These are phyloP conservation scores for Volucella bombylans DNA, from an alignment of 2,888 invertebrate species.

Conservation along the genomic window DNA sequence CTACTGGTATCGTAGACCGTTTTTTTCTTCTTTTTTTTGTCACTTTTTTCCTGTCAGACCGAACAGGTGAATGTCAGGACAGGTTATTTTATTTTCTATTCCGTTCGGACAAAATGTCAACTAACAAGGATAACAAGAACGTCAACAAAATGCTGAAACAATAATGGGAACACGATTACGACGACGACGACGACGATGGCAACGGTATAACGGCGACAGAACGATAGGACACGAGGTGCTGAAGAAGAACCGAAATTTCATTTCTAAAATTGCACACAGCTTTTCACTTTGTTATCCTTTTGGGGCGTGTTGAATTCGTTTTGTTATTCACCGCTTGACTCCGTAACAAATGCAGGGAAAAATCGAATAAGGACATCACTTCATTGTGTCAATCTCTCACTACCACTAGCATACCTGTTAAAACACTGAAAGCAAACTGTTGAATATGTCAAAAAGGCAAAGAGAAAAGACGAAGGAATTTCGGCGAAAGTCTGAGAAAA, in stretches of 20 bases:
- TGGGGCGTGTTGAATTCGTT: conserved; percentile 47
- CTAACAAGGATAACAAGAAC: conserved; percentile 18
- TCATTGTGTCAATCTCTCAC: conserved; percentile 38
- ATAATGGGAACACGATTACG: background rate
- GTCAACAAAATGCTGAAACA: background rate
- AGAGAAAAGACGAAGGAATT: conserved; percentile 31
- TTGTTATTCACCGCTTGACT: conserved; percentile 35
- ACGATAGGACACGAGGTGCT: background rate
- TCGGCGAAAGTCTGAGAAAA: conserved; percentile 35
- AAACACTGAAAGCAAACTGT: conserved; percentile 65
- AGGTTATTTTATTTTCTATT: conserved; percentile 8
- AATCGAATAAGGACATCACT: conserved; percentile 52
- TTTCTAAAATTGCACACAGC: conserved; percentile 34
- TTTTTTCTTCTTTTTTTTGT: background rate
- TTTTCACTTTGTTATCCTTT: conserved; percentile 62
- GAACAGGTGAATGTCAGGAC: conserved; percentile 45
- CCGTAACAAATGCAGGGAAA: conserved; percentile 39
- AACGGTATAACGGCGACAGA: background rate
- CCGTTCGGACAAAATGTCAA: background rate
- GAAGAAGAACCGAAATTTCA: background rate
- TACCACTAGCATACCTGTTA: conserved; percentile 27
- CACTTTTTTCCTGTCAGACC: conserved; percentile 13
- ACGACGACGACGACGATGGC: background rate
- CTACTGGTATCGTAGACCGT: background rate
- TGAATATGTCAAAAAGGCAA: conserved; percentile 61